A percentile compares a stretch with the other conserved stretches of the same genome.
These are phyloP conservation scores for Zootoca vivipara DNA, from an alignment of 2,113 vertebrate species.

Conservation along the genomic window DNA sequence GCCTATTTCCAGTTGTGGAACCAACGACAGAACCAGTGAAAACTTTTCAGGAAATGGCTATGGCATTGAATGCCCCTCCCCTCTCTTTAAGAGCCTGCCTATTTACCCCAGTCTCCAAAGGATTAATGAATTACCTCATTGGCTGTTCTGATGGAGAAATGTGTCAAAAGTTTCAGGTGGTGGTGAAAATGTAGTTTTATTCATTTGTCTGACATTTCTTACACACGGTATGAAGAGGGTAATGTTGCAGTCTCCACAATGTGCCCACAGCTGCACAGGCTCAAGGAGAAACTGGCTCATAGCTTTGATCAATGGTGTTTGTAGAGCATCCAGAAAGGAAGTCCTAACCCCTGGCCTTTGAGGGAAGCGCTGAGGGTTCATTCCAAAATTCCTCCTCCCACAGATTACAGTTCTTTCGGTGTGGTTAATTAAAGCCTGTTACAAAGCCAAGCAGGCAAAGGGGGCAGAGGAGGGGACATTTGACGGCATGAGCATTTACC, in stretches of 20 bases:
- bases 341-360: neutral
- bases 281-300: conserved; percentile 5
- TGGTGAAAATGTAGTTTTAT: neutral
- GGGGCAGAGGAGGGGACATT: conserved; percentile 23
- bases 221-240: conserved; percentile 10
- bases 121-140: neutral
- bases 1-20: neutral
- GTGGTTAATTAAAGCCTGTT: conserved; percentile 52
- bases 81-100: neutral
- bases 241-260: neutral
- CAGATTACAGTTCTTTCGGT: conserved; percentile 20
- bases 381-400: conserved; percentile 24
- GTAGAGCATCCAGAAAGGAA: conserved; percentile 42
- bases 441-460: conserved; percentile 51
- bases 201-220: conserved; percentile 1
- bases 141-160: neutral
- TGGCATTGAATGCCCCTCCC: neutral
- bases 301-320: conserved; percentile 45
- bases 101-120: neutral
- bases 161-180: neutral
- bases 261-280: conserved; percentile 21
- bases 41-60: neutral
- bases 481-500: conserved; percentile 30
- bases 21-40: neutral
- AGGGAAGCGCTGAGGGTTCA: conserved; percentile 10